Conservation (phyloP, 2,113 vertebrate genomes). For the Oceanodroma tethys region DNA sequence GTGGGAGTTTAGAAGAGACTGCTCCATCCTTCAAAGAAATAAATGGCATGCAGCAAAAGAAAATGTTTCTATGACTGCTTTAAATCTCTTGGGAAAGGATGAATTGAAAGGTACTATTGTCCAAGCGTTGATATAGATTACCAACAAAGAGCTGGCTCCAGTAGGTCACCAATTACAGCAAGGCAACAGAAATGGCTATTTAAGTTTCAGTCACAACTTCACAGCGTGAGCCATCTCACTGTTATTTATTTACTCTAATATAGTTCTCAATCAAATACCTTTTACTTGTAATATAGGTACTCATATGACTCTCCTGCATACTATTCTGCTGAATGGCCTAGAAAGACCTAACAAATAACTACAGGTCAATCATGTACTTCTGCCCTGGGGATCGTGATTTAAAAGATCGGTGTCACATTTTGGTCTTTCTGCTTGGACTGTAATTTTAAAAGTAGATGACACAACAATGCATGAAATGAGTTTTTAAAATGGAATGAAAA, state of each 20-base stretch:
- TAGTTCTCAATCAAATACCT: slow-evolving; percentile 61
- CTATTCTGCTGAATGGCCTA: neutral
- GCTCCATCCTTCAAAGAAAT: slow-evolving; percentile 23
- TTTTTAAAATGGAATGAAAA: slow-evolving; percentile 60
- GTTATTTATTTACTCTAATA: slow-evolving; percentile 67
- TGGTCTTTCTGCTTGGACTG: slow-evolving; percentile 28
- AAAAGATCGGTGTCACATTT: slow-evolving; percentile 11
- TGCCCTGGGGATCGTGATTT: slow-evolving; percentile 15
- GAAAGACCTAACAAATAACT: slow-evolving; percentile 48
- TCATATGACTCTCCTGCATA: slow-evolving; percentile 31
- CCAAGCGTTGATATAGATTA: slow-evolving; percentile 25
- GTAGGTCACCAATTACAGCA: slow-evolving; percentile 50
- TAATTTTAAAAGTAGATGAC: slow-evolving; percentile 57
- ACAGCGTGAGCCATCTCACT: neutral
- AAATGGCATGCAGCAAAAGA: neutral
- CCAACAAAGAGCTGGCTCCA: slow-evolving; percentile 40
- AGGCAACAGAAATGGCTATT: slow-evolving; percentile 37
- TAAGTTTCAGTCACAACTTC: slow-evolving; percentile 53
- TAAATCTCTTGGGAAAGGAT: slow-evolving; percentile 53
- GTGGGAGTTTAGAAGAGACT: slow-evolving; percentile 24
- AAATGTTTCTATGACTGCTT: slow-evolving; percentile 57
- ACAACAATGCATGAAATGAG: slow-evolving; percentile 62
- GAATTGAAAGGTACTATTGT: slow-evolving; percentile 28
- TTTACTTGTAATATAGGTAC: slow-evolving; percentile 19
- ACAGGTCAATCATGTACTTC: slow-evolving; percentile 32